Evolutionary conservation across 1,140 invertebrate genomes (phyloP).

Genomic region (Drosophila equinoxialis): DNA sequence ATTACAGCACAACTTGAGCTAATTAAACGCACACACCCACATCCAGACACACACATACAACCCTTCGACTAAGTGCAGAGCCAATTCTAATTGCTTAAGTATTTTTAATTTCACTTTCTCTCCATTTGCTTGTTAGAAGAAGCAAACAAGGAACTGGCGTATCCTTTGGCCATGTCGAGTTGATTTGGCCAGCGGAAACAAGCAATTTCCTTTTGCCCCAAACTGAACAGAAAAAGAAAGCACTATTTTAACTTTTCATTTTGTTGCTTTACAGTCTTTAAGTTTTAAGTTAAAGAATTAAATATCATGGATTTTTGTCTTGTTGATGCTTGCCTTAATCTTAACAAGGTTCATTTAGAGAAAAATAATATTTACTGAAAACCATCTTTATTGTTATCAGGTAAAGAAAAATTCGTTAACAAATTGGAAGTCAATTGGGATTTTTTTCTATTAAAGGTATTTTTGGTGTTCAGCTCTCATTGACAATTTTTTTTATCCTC

Average conservation of each 20-base stretch:
- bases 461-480: too few species aligned
- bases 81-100: constrained; percentile 54
- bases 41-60: constrained; percentile 11
- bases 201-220: constrained; percentile 56
- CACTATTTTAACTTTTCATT: not conserved
- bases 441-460: too few species aligned
- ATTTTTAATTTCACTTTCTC: constrained; percentile 56
- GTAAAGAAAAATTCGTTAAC: too few species aligned
- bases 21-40: constrained; percentile 62
- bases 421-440: too few species aligned
- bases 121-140: constrained; percentile 30
- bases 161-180: constrained; percentile 55
- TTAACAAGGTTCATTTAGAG: not conserved
- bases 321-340: not conserved
- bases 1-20: constrained; percentile 76
- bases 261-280: not conserved
- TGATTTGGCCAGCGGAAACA: constrained; percentile 55
- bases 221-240: not conserved
- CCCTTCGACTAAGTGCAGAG: not conserved
- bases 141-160: constrained; percentile 45
- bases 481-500: too few species aligned
- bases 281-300: not conserved
- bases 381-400: too few species aligned
- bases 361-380: not conserved
- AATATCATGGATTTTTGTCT: not conserved